These are phyloP conservation scores for Macheiramphus alcinus DNA, from an alignment of 2,113 vertebrate species.

Conservation along the genomic window DNA sequence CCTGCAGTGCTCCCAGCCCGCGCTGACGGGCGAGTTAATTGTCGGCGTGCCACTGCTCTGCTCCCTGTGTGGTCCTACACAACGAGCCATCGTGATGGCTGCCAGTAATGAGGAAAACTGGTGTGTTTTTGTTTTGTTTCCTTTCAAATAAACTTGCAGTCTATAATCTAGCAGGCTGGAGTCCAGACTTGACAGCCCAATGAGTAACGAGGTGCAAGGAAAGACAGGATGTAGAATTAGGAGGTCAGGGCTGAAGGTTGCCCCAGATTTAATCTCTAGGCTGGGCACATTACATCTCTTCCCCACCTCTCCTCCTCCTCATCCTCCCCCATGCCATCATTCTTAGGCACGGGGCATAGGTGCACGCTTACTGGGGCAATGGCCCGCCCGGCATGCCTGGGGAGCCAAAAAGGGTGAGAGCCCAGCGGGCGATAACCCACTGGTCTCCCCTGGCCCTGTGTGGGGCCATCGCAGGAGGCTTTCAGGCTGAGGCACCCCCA, in stretches of 20 bases:
- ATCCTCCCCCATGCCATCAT: background rate
- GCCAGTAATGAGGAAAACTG: constrained; percentile 25
- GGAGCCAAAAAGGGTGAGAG: background rate
- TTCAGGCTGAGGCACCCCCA: background rate
- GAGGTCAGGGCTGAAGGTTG: constrained; percentile 30
- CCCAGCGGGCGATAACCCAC: accelerated
- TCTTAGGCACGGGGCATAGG: accelerated
- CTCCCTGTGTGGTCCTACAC: constrained; percentile 50
- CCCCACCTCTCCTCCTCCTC: background rate
- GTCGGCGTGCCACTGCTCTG: background rate
- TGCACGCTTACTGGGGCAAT: accelerated
- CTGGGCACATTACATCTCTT: background rate
- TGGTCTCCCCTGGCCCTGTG: too few relatives aligned
- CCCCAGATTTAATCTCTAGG: background rate
- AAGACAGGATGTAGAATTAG: constrained; percentile 36
- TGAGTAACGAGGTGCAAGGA: constrained; percentile 47
- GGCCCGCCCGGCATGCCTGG: background rate
- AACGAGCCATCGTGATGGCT: background rate
- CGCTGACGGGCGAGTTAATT: background rate
- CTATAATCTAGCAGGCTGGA: constrained; percentile 27
- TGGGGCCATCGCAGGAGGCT: too few relatives aligned
- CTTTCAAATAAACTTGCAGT: constrained; percentile 45
- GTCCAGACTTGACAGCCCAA: background rate
- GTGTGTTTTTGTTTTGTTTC: constrained; percentile 32
- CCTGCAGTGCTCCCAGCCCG: background rate